phyloP scores from a whole-genome alignment of 2,113 vertebrate genomes.

The Rhinolophus ferrumequinum region DNA sequence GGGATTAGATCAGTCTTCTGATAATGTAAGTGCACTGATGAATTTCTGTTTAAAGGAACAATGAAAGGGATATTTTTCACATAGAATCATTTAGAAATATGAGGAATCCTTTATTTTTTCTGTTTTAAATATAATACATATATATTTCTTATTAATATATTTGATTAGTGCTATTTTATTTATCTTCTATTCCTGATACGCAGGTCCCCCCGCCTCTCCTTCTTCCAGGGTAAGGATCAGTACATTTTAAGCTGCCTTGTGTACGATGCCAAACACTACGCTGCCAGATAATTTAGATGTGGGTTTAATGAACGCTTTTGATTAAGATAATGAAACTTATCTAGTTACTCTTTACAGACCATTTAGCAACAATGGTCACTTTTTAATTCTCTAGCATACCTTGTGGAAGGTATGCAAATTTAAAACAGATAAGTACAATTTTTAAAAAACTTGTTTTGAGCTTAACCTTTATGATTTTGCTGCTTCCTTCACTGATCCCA shows the following conservation, averaged over 20 bases:
- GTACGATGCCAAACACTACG: background rate
- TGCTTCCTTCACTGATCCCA: background rate
- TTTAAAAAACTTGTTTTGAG: constrained; percentile 23
- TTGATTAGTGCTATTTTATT: background rate
- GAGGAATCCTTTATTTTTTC: background rate
- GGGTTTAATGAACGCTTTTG: constrained; percentile 58
- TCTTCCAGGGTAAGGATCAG: too few species aligned
- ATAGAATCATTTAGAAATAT: background rate
- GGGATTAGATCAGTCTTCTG: constrained; percentile 23
- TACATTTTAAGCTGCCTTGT: constrained; percentile 9
- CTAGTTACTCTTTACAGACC: constrained; percentile 48
- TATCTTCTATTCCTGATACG: background rate
- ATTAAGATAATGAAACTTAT: constrained; percentile 63
- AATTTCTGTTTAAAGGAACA: constrained; percentile 24
- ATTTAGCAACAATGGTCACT: constrained; percentile 50
- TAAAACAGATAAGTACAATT: background rate
- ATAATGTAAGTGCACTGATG: background rate
- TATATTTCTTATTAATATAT: background rate
- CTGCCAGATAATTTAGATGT: background rate
- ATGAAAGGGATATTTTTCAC: background rate
- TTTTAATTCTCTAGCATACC: constrained; percentile 26
- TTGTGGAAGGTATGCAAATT: constrained; percentile 2
- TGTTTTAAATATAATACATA: background rate
- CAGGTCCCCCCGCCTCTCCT: background rate
- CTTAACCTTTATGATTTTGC: background rate